Percentiles rank a stretch among this genome's conserved stretches.
These are phyloP conservation scores for Drosophila rellima DNA, from an alignment of 2,888 invertebrate genomes.

Conservation along the genomic window DNA sequence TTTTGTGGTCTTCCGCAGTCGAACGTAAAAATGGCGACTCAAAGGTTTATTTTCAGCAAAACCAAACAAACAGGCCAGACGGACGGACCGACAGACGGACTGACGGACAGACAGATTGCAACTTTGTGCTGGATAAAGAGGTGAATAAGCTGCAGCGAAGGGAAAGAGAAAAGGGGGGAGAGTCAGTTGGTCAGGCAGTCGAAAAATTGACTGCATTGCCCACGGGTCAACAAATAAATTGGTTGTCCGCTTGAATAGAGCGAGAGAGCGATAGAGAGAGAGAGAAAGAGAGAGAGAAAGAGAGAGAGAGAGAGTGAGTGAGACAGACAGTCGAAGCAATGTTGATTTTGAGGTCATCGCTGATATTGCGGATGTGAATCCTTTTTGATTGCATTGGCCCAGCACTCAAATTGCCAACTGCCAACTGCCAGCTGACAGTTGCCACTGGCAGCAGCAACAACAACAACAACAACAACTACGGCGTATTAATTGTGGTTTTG, in stretches of 20 bases:
- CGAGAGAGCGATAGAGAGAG: constrained; percentile 13
- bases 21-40: constrained; percentile 82
- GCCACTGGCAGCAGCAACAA: constrained; percentile 7
- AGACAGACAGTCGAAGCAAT: constrained; percentile 37
- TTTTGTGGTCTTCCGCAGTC: constrained; percentile 84
- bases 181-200: constrained; percentile 61
- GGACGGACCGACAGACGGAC: constrained; percentile 10
- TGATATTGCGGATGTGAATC: constrained; percentile 82
- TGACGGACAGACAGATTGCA: constrained; percentile 58
- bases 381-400: constrained; percentile 78
- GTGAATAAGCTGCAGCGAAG: background rate
- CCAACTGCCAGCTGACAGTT: constrained; percentile 39
- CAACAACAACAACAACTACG: constrained; percentile 31
- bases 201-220: constrained; percentile 82
- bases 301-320: constrained; percentile 16
- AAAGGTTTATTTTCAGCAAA: constrained; percentile 75
- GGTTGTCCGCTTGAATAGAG: constrained; percentile 52
- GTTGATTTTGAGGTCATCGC: constrained; percentile 82
- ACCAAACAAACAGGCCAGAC: constrained; percentile 42
- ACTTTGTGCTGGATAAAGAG: constrained; percentile 8
- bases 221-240: constrained; percentile 82
- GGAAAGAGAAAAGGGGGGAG: background rate
- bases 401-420: constrained; percentile 41
- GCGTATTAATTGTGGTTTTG: constrained; percentile 80
- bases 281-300: constrained; percentile 13